Conservation (phyloP, 2,113 vertebrate genomes). For the Phaethon lepturus region DNA sequence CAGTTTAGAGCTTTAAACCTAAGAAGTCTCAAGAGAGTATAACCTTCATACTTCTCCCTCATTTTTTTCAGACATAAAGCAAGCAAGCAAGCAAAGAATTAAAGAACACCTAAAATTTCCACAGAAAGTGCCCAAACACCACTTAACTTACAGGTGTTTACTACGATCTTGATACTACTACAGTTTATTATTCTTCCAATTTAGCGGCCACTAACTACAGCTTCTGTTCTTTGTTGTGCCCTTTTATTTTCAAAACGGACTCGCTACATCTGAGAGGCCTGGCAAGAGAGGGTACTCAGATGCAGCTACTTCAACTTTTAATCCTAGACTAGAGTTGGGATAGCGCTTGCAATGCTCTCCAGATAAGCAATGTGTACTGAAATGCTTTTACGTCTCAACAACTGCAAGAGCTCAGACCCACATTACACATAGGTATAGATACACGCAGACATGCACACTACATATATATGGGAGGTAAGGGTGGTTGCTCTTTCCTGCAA, state of each 20-base stretch:
- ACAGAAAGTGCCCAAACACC: not conserved
- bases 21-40: not conserved
- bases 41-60: not conserved
- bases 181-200: not conserved
- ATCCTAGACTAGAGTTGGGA: not conserved
- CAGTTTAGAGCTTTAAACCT: not conserved
- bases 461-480: not conserved
- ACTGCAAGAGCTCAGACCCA: not conserved
- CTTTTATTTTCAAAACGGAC: not conserved
- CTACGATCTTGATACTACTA: not conserved
- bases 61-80: not conserved
- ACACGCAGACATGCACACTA: not conserved
- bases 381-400: not conserved
- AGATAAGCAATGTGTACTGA: not conserved
- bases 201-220: not conserved
- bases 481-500: not conserved
- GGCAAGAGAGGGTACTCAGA: not conserved
- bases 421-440: fast-evolving
- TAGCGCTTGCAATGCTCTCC: not conserved
- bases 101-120: not conserved
- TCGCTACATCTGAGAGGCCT: not conserved
- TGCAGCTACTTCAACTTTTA: not conserved
- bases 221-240: not conserved
- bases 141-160: not conserved
- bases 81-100: not conserved